phyloP scores from a whole-genome alignment of 2,888 invertebrate species.

The Dynastes grantii region DNA sequence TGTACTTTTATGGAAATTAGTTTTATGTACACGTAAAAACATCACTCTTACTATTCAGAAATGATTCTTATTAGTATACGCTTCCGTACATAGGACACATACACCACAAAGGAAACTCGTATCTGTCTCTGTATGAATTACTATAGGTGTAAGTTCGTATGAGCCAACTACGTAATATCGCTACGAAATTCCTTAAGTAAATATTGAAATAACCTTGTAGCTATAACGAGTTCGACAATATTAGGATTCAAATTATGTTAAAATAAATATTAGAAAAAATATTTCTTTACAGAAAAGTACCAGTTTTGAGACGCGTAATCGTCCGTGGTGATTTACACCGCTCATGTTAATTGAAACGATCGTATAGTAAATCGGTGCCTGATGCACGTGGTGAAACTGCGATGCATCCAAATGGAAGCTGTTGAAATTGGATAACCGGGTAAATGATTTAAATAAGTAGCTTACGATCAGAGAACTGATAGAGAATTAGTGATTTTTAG shows the following conservation, averaged over 20 bases:
- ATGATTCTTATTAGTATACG: neutral
- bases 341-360: neutral
- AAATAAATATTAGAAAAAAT: slow-evolving; percentile 6
- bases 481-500: too few species aligned
- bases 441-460: too few species aligned
- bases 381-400: too few species aligned
- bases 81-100: neutral
- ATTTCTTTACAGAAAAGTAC: neutral
- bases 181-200: slow-evolving; percentile 23
- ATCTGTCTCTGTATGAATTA: neutral
- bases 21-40: neutral
- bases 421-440: too few species aligned
- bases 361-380: neutral
- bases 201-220: slow-evolving; percentile 41
- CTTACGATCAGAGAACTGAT: too few species aligned
- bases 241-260: slow-evolving; percentile 6
- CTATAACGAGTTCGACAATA: neutral
- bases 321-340: neutral
- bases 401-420: too few species aligned
- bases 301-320: neutral
- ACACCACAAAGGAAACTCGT: neutral
- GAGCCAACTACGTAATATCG: neutral
- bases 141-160: neutral
- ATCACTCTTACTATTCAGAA: neutral
- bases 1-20: slow-evolving; percentile 27